Conservation (phyloP, 2,797 vertebrate genomes). For the Notoglanidium macrostoma region DNA sequence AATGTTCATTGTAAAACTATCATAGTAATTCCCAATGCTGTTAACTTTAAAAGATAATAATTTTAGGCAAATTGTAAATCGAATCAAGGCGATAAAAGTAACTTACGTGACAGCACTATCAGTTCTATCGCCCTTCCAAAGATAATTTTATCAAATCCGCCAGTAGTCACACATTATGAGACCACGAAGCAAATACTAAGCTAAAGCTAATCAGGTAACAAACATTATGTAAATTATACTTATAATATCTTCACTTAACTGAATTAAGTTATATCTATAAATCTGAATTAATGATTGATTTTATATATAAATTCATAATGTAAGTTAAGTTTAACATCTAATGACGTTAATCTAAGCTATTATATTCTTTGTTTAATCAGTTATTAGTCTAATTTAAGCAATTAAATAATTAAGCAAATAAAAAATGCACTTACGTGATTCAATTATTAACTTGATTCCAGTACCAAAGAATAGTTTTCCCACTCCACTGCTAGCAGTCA, state of each 20-base stretch:
- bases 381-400: not conserved
- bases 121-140: constrained; percentile 35
- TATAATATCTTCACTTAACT: not conserved
- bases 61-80: not conserved
- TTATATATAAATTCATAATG: too few relatives aligned
- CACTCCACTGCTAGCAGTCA: not conserved
- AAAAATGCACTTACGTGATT: constrained; percentile 37
- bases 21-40: not conserved
- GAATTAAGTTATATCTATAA: not conserved
- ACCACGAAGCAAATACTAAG: not conserved
- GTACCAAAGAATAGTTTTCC: constrained; percentile 5
- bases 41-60: not conserved
- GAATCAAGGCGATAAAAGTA: not conserved
- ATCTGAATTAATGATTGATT: too few relatives aligned
- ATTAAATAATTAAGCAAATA: not conserved
- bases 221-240: not conserved
- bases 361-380: not conserved
- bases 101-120: constrained; percentile 37
- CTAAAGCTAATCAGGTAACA: not conserved
- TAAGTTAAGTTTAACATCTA: too few relatives aligned
- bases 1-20: not conserved
- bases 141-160: not conserved
- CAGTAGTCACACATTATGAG: not conserved
- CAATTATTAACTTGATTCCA: constrained; percentile 34
- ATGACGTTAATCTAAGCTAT: not conserved